phyloP scores from a whole-genome alignment of 2,797 vertebrate species.

The Macropodus opercularis region DNA sequence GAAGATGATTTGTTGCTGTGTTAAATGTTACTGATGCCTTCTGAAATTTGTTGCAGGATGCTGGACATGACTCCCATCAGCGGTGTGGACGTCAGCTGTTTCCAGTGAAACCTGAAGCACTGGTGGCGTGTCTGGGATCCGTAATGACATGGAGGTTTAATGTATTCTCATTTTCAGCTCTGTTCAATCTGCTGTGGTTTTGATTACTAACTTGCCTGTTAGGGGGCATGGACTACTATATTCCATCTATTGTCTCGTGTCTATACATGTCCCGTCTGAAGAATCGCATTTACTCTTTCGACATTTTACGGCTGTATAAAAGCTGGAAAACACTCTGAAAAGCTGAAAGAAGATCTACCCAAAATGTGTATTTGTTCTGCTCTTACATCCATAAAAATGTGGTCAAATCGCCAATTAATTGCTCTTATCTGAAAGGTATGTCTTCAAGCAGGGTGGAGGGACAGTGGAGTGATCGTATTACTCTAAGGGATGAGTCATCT shows the following conservation, averaged over 20 bases:
- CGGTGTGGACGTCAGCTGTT: constrained; percentile 28
- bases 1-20: constrained; percentile 72
- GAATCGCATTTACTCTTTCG: background rate
- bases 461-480: constrained; percentile 53
- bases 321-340: constrained; percentile 13
- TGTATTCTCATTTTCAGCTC: background rate
- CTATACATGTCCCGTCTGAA: background rate
- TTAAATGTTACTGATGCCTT: constrained; percentile 79
- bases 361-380: constrained; percentile 31
- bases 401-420: constrained; percentile 49
- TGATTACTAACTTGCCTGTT: constrained; percentile 2
- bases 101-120: constrained; percentile 37
- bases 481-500: constrained; percentile 60
- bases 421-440: constrained; percentile 53
- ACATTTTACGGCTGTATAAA: background rate
- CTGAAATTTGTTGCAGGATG: constrained; percentile 78
- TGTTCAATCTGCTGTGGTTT: background rate
- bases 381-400: constrained; percentile 40
- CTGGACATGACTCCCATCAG: constrained; percentile 70
- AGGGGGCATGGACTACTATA: background rate
- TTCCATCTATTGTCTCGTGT: background rate
- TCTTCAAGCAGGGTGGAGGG: constrained; percentile 32
- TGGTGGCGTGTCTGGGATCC: constrained; percentile 27
- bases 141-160: no score
- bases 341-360: constrained; percentile 27